Evolutionary conservation across 2,888 invertebrate species (phyloP).

Genomic region (Apocheima hispidaria): DNA sequence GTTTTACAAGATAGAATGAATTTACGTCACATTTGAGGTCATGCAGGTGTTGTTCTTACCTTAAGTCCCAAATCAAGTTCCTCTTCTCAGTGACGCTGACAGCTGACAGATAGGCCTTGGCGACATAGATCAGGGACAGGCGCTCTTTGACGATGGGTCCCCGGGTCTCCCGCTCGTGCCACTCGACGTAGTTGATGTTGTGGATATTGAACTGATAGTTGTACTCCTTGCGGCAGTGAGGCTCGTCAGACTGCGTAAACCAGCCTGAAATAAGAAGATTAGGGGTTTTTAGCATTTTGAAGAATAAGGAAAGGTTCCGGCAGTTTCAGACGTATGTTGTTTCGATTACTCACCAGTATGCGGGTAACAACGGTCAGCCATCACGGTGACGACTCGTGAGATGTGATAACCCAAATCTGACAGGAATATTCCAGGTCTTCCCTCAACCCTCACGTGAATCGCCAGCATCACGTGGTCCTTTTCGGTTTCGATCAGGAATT

Average conservation of each 20-base stretch:
- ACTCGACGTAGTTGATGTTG: slow-evolving; percentile 92
- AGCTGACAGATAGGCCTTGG: slow-evolving; percentile 92
- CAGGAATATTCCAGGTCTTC: slow-evolving; percentile 91
- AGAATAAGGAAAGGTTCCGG: neutral
- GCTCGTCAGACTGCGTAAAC: slow-evolving; percentile 94
- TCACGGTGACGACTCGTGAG: slow-evolving; percentile 93
- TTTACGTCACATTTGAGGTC: neutral
- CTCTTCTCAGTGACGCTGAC: slow-evolving; percentile 95
- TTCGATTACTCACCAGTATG: slow-evolving; percentile 89
- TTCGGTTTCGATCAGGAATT: slow-evolving; percentile 89
- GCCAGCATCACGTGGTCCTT: slow-evolving; percentile 96
- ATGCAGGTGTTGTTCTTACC: slow-evolving; percentile 56
- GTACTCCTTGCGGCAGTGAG: slow-evolving; percentile 93
- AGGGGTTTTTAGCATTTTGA: neutral
- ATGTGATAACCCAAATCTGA: slow-evolving; percentile 97
- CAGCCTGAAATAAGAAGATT: slow-evolving; percentile 84
- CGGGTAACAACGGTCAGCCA: slow-evolving; percentile 95
- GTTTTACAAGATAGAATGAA: neutral
- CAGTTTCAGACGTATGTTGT: neutral
- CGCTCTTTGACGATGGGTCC: slow-evolving; percentile 87
- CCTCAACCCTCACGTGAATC: slow-evolving; percentile 90
- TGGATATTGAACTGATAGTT: slow-evolving; percentile 90
- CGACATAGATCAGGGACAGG: slow-evolving; percentile 92
- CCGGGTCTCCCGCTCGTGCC: slow-evolving; percentile 93
- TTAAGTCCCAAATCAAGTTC: slow-evolving; percentile 94